Conservation (phyloP, 2,888 invertebrate species). For the Elmis aenea region DNA sequence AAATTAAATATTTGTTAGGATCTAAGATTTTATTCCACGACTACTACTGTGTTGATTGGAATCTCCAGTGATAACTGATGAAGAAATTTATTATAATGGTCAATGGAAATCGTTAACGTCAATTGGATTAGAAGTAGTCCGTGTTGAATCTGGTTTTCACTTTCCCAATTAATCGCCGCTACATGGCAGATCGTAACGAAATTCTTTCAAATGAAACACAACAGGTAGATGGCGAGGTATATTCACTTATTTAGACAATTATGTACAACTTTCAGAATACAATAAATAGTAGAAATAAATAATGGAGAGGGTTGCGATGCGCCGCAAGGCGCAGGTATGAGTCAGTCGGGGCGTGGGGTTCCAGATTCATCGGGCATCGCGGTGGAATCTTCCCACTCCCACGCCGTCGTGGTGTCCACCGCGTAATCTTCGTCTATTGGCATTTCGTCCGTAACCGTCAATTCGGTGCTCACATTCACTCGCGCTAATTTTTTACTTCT, state of each 20-base stretch:
- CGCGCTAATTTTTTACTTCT: slow-evolving; percentile 48
- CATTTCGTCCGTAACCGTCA: slow-evolving; percentile 41
- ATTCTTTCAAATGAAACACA: too few species aligned
- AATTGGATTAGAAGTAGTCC: too few species aligned
- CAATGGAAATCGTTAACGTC: too few species aligned
- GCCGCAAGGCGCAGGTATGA: slow-evolving; percentile 24
- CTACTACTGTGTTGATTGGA: too few species aligned
- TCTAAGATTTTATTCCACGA: too few species aligned
- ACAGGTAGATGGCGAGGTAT: slow-evolving; percentile 39
- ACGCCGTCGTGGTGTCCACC: slow-evolving; percentile 42
- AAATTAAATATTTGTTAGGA: too few species aligned
- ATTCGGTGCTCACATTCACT: slow-evolving; percentile 14
- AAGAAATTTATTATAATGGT: too few species aligned
- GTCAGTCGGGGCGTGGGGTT: slow-evolving; percentile 40
- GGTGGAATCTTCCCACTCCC: slow-evolving; percentile 45
- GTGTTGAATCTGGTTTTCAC: too few species aligned
- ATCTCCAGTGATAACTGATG: too few species aligned
- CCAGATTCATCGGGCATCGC: slow-evolving; percentile 32
- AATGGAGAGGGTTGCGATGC: slow-evolving; percentile 20
- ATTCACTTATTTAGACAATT: slow-evolving; percentile 39
- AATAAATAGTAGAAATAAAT: slow-evolving; percentile 49
- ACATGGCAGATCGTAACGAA: too few species aligned
- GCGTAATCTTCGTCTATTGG: slow-evolving; percentile 44
- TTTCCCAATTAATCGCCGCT: too few species aligned
- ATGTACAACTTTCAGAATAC: slow-evolving; percentile 43